A percentile compares a stretch with the other conserved stretches of the same genome.
These are phyloP conservation scores for Lasioglossum malachurum DNA, from an alignment of 2,888 invertebrate species.

Conservation along the genomic window DNA sequence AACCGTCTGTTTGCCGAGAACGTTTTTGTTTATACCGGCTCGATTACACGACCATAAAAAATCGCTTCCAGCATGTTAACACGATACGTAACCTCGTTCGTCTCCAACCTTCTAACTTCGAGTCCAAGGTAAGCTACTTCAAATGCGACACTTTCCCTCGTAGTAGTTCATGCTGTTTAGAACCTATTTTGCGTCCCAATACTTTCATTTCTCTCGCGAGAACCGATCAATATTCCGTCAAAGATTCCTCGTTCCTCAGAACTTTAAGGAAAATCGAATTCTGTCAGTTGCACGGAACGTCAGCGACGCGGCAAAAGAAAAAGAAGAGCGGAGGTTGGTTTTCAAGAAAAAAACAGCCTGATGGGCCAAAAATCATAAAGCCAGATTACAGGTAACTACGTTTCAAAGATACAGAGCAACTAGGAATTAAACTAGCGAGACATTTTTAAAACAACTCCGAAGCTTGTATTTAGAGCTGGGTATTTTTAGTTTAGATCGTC, in stretches of 20 bases:
- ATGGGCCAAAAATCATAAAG: constrained; percentile 26
- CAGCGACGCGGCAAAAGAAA: neutral
- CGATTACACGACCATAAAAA: neutral
- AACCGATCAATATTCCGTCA: neutral
- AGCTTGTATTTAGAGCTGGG: neutral
- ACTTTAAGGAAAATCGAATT: neutral
- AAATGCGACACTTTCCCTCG: constrained; percentile 15
- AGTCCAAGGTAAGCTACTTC: constrained; percentile 45
- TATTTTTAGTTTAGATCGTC: no score
- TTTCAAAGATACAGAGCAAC: neutral
- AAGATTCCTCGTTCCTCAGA: neutral
- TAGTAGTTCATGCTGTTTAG: neutral
- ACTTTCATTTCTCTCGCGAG: neutral
- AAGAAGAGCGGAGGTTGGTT: constrained; percentile 9
- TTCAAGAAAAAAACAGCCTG: neutral
- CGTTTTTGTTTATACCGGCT: neutral
- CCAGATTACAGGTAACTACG: constrained; percentile 37
- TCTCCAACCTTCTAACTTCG: constrained; percentile 18
- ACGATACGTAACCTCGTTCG: constrained; percentile 35
- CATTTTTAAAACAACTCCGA: neutral
- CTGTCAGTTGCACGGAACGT: constrained; percentile 17
- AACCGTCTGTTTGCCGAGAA: no score
- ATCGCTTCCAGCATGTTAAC: constrained; percentile 30
- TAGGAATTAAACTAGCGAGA: neutral
- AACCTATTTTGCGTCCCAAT: neutral